Base-by-base conservation (phyloP, 2,113 vertebrate species). In the Nycticorax nycticorax region DNA sequence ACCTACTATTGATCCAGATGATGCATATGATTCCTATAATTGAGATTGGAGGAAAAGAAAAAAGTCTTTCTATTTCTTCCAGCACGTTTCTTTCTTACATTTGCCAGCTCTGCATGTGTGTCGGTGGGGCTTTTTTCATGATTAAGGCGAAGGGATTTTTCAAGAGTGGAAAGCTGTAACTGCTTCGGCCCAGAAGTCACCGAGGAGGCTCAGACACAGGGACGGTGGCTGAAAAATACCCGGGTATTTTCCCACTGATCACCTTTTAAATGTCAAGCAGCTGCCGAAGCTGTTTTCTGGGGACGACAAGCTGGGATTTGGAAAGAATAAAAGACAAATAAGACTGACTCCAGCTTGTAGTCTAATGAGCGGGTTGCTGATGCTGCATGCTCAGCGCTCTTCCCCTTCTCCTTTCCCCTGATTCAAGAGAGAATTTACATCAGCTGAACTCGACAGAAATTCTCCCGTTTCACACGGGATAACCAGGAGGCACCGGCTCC, bases 11-110 rank as follows among this genome's bases (percentile, higher is more conserved):
- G 92, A 93, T 88, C 82, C 63, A 55, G 57, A 48, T 79, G 89
- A 83, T 3, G n/a, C 62, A 62, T 79, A 41, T 15, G 75, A 91
- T 73, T 84, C 79, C 95, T 86, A 50, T 45, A 93, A 96, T 64
- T 76, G 59, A 88, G 72, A 91, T 20, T 6, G 13, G 79, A 71
- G 71, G 5, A 3, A 3, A 48, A 41, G 39, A n/a, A 53, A 43
- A 24, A 5, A 1, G 17, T 13, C 11, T 39, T 69, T 41, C 72
- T n/a, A 2, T 60, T 88, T 80, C 72, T 57, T 32, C 48, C 88
- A 79, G 78, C 12, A 3, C 12, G 27, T 82, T 96, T 82, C 19
- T 72, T 78, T 13, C 72, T 83, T 39, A 26, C 19, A 32, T 73
- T 64, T 76, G 63, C 8, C 75, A 86, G 92, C 63, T 85, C 72